Evolutionary conservation across 1,140 invertebrate species (phyloP).

Genomic region (Harpegnathos saltator): DNA sequence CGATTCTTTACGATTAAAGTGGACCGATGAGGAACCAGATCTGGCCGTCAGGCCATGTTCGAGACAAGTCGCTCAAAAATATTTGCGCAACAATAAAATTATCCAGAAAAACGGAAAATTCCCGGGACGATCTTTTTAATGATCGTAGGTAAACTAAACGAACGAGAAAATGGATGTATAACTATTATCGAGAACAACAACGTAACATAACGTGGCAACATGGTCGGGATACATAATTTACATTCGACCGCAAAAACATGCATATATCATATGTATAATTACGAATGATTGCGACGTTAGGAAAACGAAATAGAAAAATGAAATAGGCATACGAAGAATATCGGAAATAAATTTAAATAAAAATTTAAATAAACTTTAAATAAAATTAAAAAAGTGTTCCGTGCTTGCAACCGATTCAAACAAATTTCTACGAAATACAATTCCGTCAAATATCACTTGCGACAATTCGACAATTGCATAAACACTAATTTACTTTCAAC

Average conservation of each 20-base stretch:
- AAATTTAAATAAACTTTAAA: too few relatives aligned
- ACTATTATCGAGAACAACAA: background rate
- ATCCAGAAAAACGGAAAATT: background rate
- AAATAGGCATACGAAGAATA: too few relatives aligned
- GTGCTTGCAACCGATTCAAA: background rate
- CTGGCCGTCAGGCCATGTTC: background rate
- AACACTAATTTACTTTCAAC: background rate
- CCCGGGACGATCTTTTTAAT: background rate
- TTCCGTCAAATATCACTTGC: background rate
- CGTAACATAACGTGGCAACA: too few relatives aligned
- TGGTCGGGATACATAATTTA: slow-evolving; percentile 15
- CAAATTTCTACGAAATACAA: background rate
- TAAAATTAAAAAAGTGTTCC: too few relatives aligned
- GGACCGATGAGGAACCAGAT: background rate
- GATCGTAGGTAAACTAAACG: background rate
- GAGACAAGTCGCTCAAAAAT: background rate
- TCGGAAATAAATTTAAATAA: background rate
- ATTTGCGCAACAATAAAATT: background rate
- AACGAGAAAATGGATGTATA: background rate
- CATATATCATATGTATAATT: background rate
- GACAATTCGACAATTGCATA: background rate
- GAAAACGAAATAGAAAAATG: background rate
- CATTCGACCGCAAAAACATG: background rate
- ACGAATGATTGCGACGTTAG: background rate
- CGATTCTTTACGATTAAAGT: slow-evolving; percentile 22